These are phyloP conservation scores for Hypsibius dujardini DNA, from an alignment of 1,140 invertebrate genomes.

Conservation along the genomic window DNA sequence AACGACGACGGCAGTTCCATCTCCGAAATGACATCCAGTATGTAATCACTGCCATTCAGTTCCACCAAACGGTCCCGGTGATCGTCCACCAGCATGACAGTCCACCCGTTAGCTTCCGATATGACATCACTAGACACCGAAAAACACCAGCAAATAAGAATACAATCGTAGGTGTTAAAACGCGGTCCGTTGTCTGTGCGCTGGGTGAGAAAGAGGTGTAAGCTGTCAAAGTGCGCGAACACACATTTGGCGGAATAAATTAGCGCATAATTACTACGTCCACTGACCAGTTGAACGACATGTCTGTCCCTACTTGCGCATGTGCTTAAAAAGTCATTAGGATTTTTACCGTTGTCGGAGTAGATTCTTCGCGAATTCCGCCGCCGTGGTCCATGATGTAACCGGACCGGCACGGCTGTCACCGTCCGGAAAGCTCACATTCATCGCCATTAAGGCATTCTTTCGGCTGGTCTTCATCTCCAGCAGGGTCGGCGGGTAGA, in stretches of 20 bases:
- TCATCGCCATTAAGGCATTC: conserved; percentile 59
- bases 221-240: no score
- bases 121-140: not conserved
- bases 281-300: no score
- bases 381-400: conserved; percentile 81
- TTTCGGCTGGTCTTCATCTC: conserved; percentile 71
- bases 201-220: no score
- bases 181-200: no score
- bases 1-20: conserved; percentile 76
- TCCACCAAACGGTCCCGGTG: conserved; percentile 42
- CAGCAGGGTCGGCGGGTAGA: conserved; percentile 63
- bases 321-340: no score
- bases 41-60: conserved; percentile 59
- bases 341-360: conserved; percentile 28
- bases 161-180: no score
- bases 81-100: conserved; percentile 45
- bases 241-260: no score
- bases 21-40: conserved; percentile 71
- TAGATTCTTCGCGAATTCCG: conserved; percentile 45
- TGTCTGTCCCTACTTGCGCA: no score
- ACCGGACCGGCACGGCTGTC: conserved; percentile 43
- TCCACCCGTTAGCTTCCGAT: conserved; percentile 54
- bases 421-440: conserved; percentile 46
- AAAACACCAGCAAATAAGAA: conserved; percentile 17
- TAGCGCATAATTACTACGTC: no score